These are phyloP conservation scores for Tetranychus piercei DNA, from an alignment of 2,888 invertebrate genomes.

Conservation along the genomic window DNA sequence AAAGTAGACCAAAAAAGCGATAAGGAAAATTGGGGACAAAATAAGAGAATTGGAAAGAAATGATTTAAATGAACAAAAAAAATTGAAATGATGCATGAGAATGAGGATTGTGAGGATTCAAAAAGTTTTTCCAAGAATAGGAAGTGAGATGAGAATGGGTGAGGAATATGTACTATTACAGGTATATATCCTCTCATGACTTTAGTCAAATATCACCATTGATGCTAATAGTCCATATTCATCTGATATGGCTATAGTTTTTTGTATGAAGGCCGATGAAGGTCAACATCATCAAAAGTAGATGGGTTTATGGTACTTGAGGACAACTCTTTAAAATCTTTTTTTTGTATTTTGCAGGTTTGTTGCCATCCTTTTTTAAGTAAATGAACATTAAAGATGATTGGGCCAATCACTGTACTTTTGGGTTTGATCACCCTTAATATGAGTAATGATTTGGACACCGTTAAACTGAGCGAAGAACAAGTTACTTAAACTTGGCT, in stretches of 20 bases:
- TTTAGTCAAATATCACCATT: background rate
- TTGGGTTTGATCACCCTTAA: background rate
- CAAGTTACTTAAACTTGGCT: background rate
- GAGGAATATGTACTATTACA: background rate
- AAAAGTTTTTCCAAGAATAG: background rate
- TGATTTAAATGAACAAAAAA: background rate
- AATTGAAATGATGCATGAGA: background rate
- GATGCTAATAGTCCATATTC: background rate
- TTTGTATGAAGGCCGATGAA: background rate
- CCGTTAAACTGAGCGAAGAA: background rate
- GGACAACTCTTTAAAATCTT: background rate
- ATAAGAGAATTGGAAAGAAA: background rate
- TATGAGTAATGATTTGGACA: slow-evolving; percentile 1
- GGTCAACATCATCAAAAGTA: background rate
- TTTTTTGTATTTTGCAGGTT: background rate
- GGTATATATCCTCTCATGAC: background rate
- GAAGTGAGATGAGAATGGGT: background rate
- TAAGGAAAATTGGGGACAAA: background rate
- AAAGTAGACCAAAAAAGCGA: background rate
- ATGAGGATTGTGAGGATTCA: background rate
- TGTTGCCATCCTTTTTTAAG: slow-evolving; percentile 1
- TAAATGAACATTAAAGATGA: slow-evolving; percentile 1
- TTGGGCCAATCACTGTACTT: slow-evolving; percentile 1
- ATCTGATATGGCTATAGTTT: background rate
- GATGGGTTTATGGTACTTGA: background rate